Conservation (phyloP, 2,797 vertebrate genomes). For the Lophius americanus region DNA sequence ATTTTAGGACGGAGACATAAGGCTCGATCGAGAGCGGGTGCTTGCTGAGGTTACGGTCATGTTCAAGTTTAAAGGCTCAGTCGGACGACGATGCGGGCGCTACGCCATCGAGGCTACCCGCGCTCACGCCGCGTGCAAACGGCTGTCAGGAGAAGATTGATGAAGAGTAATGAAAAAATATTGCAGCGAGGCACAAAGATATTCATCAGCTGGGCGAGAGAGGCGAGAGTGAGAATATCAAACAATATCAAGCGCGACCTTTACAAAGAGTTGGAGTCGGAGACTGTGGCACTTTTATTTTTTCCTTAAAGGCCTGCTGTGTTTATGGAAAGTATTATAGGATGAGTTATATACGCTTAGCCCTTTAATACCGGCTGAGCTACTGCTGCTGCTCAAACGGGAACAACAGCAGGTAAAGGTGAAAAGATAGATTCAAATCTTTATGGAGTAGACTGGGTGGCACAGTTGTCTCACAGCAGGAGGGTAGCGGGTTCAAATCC, state of each 20-base stretch:
- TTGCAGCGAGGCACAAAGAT: not conserved
- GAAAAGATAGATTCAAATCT: too few species aligned
- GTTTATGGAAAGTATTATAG: too few species aligned
- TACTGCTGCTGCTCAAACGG: too few species aligned
- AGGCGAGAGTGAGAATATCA: conserved; percentile 17
- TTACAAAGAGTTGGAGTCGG: conserved; percentile 6
- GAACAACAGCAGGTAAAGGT: too few species aligned
- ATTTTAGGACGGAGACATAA: not conserved
- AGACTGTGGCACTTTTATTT: too few species aligned
- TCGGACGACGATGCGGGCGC: not conserved
- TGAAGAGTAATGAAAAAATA: conserved; percentile 1
- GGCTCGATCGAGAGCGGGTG: not conserved
- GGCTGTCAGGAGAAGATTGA: not conserved
- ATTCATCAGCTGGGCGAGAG: not conserved
- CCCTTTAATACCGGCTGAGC: too few species aligned
- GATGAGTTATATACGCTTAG: too few species aligned
- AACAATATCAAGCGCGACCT: conserved; percentile 22
- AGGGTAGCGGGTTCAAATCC: too few species aligned
- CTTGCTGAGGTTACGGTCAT: not conserved
- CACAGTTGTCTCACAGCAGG: too few species aligned
- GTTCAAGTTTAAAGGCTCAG: not conserved
- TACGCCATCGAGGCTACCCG: not conserved
- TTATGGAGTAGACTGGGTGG: too few species aligned
- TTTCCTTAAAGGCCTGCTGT: too few species aligned
- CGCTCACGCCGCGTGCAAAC: not conserved